Base-by-base conservation (phyloP, 2,113 vertebrate species). In the Notarius quadriscutis region DNA sequence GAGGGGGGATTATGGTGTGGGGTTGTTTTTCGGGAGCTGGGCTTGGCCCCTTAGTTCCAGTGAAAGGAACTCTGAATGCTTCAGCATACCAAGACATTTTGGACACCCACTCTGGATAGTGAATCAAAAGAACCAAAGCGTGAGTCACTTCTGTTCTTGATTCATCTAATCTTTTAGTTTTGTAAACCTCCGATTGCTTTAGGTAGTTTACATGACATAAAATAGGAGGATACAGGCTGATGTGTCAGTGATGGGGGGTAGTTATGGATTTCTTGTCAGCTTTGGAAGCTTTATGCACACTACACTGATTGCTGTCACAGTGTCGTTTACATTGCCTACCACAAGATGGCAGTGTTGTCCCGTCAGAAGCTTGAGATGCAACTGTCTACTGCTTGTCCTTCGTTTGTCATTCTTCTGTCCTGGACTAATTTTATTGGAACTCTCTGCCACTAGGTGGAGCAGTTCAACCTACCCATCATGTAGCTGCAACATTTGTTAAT, bases 281-380 rank as follows among this genome's bases (percentile, higher is more conserved):
- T 27, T 79, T 25, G 12, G 20, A 48, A 3, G 1, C 5, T 50
- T 22, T 25, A 22, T 62, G 17, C 58, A 20, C 63, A 65, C 25
- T 12, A 27, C 1, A 4, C 25, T 65, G 63, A 63, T 63, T 63
- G 0, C 62, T 65, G 25, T 79, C 2, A 57, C n/a, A 1, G 77
- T 79, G 77, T 79, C 0, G 15, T 57, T 79, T 57, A 15, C 41
- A 50, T 25, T 50, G 53, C 53, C 15, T 60, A 53, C 65, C 89
- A 86, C 84, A 14, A 72, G 81, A 80, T 81, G 89, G 87, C 81
- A 57, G 48, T 88, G 57, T 86, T 86, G 87, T 50, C 71, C 72
- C 62, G 2, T 63, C 48, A 57, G n/a, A 83, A 50, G 12, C 15
- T 20, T 80, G 22, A 25, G 15, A 1, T 30, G 15, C 2, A 6